Conservation (phyloP, 2,113 vertebrate genomes). For the Aramus guarauna region DNA sequence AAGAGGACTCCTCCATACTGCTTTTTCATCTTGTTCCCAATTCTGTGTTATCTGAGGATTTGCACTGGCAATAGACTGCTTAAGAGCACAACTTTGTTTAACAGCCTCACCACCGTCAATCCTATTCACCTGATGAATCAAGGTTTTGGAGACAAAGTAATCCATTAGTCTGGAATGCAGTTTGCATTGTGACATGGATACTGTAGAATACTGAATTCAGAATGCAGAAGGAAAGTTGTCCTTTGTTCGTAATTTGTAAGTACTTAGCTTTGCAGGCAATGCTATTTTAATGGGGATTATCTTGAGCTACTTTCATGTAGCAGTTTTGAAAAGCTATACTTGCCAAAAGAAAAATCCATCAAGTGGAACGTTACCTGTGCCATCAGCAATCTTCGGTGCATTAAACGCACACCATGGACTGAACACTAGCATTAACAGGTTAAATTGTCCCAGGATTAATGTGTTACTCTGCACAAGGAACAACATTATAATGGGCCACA, state of each 20-base stretch:
- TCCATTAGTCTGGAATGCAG: background rate
- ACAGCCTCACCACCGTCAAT: background rate
- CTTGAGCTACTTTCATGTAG: background rate
- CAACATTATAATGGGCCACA: background rate
- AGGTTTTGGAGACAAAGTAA: background rate
- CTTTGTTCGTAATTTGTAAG: background rate
- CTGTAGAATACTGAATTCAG: background rate
- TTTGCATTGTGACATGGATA: background rate
- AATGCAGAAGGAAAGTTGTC: background rate
- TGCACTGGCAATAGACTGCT: background rate
- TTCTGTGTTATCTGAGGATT: background rate
- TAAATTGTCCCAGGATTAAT: background rate
- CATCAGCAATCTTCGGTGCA: background rate
- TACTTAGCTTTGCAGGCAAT: background rate
- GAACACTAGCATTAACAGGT: background rate
- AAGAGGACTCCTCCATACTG: background rate
- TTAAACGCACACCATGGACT: background rate
- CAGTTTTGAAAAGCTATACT: background rate
- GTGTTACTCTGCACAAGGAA: background rate
- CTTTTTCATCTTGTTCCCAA: background rate
- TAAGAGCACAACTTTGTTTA: background rate
- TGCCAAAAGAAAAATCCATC: background rate
- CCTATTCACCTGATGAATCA: background rate
- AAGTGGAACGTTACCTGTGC: background rate
- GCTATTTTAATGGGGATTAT: background rate